phyloP scores from a whole-genome alignment of 2,797 vertebrate genomes.

The Sylvia borin region DNA sequence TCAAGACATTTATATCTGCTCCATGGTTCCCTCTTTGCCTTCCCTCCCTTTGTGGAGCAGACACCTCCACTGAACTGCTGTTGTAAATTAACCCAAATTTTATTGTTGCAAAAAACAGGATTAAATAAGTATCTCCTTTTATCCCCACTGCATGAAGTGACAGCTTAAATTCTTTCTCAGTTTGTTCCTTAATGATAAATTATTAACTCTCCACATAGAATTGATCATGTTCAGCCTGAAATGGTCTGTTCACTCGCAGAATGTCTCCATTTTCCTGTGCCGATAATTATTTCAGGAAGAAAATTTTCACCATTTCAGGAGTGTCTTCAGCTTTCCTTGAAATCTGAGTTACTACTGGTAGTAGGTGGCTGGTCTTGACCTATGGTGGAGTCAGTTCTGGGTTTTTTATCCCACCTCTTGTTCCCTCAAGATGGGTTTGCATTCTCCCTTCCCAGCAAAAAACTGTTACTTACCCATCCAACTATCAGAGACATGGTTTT shows the following conservation, averaged over 20 bases:
- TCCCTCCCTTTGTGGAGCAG: neutral
- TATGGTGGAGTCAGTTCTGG: neutral
- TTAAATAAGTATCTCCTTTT: neutral
- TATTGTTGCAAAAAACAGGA: neutral
- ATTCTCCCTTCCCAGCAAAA: neutral
- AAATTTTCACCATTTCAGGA: neutral
- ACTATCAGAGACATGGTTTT: neutral
- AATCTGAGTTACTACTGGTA: neutral
- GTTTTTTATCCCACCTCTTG: neutral
- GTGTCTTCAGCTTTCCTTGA: neutral
- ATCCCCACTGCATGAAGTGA: neutral
- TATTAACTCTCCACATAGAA: neutral
- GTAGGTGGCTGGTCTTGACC: neutral
- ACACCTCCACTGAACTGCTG: neutral
- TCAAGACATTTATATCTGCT: neutral
- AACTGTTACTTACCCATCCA: neutral
- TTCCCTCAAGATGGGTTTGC: neutral
- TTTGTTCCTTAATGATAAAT: conserved; percentile 11
- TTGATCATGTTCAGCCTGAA: neutral
- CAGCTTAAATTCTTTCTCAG: neutral
- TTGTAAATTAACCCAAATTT: neutral
- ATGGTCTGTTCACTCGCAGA: neutral
- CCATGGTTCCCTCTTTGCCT: neutral
- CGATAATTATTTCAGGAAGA: neutral
- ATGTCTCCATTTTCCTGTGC: neutral